Evolutionary conservation across 2,113 vertebrate species (phyloP).

Genomic region (Gallinago jamesoni): DNA sequence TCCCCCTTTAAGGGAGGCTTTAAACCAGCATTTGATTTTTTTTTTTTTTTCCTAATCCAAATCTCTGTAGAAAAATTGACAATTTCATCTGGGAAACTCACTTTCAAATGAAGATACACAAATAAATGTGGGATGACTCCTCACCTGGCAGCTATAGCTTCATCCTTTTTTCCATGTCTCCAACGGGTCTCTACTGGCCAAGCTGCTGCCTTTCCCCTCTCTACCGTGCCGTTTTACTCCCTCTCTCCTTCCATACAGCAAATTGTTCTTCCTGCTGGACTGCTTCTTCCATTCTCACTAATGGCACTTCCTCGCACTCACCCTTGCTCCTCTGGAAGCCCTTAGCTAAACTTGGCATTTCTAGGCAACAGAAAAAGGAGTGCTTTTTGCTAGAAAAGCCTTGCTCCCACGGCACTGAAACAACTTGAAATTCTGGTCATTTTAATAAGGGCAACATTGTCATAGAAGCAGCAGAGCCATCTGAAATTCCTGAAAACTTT

Average conservation of each 20-base stretch:
- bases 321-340: neutral
- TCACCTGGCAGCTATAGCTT: neutral
- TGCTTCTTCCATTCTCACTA: neutral
- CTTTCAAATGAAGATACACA: neutral
- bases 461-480: neutral
- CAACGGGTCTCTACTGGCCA: neutral
- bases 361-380: neutral
- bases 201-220: neutral
- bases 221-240: neutral
- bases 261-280: neutral
- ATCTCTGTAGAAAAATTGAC: neutral
- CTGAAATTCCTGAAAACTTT: slow-evolving; percentile 20
- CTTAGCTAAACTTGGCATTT: neutral
- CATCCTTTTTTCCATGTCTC: neutral
- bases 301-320: neutral
- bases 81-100: neutral
- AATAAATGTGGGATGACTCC: neutral
- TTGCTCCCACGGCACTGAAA: neutral
- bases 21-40: neutral
- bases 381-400: neutral
- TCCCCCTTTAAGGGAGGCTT: neutral
- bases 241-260: neutral
- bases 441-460: neutral
- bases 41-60: neutral
- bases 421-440: neutral